phyloP scores from a whole-genome alignment of 1,140 invertebrate genomes.

The Mya arenaria region DNA sequence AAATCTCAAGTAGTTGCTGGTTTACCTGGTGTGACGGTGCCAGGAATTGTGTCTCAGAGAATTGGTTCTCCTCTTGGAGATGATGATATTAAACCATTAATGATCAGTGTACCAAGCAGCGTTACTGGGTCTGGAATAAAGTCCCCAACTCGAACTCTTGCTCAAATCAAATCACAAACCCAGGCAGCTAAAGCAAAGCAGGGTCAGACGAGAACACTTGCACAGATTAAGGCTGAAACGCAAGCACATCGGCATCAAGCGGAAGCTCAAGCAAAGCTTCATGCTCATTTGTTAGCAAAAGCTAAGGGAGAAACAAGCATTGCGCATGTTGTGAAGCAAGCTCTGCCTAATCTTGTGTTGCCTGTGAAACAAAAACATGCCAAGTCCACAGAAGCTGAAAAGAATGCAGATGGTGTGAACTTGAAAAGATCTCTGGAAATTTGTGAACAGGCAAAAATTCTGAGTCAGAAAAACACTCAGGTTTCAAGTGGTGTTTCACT shows the following conservation, averaged over 20 bases:
- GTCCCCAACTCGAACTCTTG: slow-evolving; percentile 75
- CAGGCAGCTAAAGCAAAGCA: slow-evolving; percentile 69
- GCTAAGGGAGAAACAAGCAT: slow-evolving; percentile 29
- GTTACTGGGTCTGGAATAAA: slow-evolving; percentile 5
- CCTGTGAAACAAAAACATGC: slow-evolving; percentile 53
- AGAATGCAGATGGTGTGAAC: slow-evolving; percentile 86
- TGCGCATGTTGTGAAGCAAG: slow-evolving; percentile 52
- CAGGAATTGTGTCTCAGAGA: not conserved
- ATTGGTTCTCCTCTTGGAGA: not conserved
- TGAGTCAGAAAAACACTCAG: slow-evolving; percentile 43
- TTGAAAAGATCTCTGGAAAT: slow-evolving; percentile 97
- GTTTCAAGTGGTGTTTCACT: slow-evolving; percentile 1
- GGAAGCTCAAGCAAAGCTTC: slow-evolving; percentile 50
- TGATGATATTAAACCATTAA: not conserved
- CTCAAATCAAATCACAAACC: slow-evolving; percentile 78
- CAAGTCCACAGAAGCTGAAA: slow-evolving; percentile 35
- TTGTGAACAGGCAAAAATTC: slow-evolving; percentile 85
- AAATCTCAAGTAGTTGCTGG: slow-evolving; percentile 44
- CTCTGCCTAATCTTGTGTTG: slow-evolving; percentile 67
- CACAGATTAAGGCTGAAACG: slow-evolving; percentile 78
- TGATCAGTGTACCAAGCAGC: slow-evolving; percentile 27
- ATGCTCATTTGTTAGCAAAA: slow-evolving; percentile 54
- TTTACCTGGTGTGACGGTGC: slow-evolving; percentile 7
- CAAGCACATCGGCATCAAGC: slow-evolving; percentile 66
- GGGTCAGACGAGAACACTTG: slow-evolving; percentile 74